Base-by-base conservation (phyloP, 2,888 invertebrate species). In the Ernsta delagoae region DNA sequence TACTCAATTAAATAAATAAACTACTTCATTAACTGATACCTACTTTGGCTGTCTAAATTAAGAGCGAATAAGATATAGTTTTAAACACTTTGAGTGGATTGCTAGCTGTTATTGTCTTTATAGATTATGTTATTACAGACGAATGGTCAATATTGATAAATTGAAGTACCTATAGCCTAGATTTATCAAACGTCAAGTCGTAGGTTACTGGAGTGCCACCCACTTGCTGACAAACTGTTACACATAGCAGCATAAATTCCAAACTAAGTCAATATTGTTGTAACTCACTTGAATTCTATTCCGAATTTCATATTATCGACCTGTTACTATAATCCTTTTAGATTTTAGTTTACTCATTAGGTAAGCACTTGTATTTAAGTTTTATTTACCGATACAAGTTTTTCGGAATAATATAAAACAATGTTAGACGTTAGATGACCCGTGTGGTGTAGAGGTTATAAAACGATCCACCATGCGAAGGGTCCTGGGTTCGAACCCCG, bases 141-240 rank as follows among this genome's bases (percentile, higher is more conserved):
- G 48, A 57, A 64, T 65, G 68, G 66, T 65, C 59, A 56, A 71
- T 71, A 70, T 72, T 71, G 39, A 57, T 71, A 74, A 74, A 74
- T 73, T 71, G 70, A 72, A 66, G 7, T 31, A 31, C 31, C 31
- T 31, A 31, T 31, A 31, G 3, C 2, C 31, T 31, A 70, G 67
- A 75, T 75, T 75, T 75, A 75, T 74, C 70, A 65, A 67, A 66
- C 66, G 65, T 65, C 65, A 70, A 73, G 61, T 61, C 70, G 45
- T 61, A 67, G 61, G 60, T 67, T 60, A 60, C 34, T 11, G 43
- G 60, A 61, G 67, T 62, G 53, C 70, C 71, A 72, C 71, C 71
- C 71, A 72, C 71, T 53, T 61, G 41, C 60, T 61, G 60, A 67
- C 66, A 60, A 54, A 67, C 60, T 66, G 59, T 59, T 66, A 59